phyloP scores from a whole-genome alignment of 2,797 vertebrate species.

The Tokudaia tokunoshimensis region DNA sequence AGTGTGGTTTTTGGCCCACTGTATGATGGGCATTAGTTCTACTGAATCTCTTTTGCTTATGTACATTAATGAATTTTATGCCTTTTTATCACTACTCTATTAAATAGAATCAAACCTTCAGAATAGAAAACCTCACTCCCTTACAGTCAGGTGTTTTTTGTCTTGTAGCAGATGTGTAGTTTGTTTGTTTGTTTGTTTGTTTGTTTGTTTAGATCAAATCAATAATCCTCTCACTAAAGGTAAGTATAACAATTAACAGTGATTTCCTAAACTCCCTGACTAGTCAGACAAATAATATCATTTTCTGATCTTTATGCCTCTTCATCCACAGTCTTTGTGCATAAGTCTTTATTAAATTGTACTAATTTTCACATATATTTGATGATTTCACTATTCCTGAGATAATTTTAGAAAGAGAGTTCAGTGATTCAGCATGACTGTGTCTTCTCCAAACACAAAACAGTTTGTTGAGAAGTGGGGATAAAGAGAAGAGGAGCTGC shows the following conservation, averaged over 20 bases:
- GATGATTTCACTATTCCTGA: not conserved
- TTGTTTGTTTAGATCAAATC: not conserved
- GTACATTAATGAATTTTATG: not conserved
- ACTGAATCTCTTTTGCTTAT: not conserved
- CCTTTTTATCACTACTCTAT: not conserved
- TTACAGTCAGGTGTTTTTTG: not conserved
- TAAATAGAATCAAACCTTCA: not conserved
- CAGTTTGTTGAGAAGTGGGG: rapidly evolving
- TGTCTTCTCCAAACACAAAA: not conserved
- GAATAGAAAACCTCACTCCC: not conserved
- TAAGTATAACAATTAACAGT: not conserved
- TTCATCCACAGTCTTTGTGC: not conserved
- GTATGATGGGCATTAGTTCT: not conserved
- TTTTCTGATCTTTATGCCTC: not conserved
- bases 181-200: not conserved
- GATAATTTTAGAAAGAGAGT: not conserved
- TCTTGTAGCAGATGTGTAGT: not conserved
- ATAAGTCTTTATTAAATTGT: not conserved
- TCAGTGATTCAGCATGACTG: not conserved
- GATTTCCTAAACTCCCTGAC: not conserved
- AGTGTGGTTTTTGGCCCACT: not conserved
- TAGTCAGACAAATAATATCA: not conserved
- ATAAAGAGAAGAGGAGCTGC: too few relatives aligned
- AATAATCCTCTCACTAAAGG: not conserved
- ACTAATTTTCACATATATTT: not conserved